phyloP scores from a whole-genome alignment of 2,797 vertebrate genomes.

The Poeciliopsis gracilis region DNA sequence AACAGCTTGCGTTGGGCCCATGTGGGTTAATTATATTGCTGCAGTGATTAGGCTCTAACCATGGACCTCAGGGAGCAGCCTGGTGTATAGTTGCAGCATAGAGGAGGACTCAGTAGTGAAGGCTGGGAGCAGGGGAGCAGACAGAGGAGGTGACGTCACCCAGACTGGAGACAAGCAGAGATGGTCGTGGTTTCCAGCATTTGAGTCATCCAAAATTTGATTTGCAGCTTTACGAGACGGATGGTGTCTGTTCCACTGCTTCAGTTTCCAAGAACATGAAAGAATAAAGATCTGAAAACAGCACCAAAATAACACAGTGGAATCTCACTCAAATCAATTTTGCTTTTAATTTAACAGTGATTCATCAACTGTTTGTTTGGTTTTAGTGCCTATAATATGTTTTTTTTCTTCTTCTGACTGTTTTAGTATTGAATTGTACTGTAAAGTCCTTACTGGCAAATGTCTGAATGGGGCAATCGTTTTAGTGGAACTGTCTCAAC shows the following conservation, averaged over 20 bases:
- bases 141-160: slow-evolving; percentile 54
- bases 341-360: slow-evolving; percentile 17
- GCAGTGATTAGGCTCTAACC: slow-evolving; percentile 65
- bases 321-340: slow-evolving; percentile 9
- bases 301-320: slow-evolving; percentile 14
- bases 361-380: background rate
- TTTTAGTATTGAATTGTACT: too few species aligned
- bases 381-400: too few species aligned
- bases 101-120: slow-evolving; percentile 44
- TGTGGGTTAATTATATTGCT: slow-evolving; percentile 80
- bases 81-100: slow-evolving; percentile 65
- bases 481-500: background rate
- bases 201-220: slow-evolving; percentile 43
- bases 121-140: slow-evolving; percentile 36
- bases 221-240: slow-evolving; percentile 38
- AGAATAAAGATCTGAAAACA: slow-evolving; percentile 24
- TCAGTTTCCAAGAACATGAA: slow-evolving; percentile 17
- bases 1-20: slow-evolving; percentile 71
- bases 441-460: too few species aligned
- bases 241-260: slow-evolving; percentile 37
- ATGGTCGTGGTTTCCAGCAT: slow-evolving; percentile 27
- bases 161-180: slow-evolving; percentile 21
- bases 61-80: slow-evolving; percentile 44
- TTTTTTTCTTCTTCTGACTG: too few species aligned
- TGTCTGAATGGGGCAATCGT: background rate